Percentiles rank a stretch among this genome's conserved stretches.
phyloP scores from a whole-genome alignment of 2,113 vertebrate species.

The Corydoras sp. region DNA sequence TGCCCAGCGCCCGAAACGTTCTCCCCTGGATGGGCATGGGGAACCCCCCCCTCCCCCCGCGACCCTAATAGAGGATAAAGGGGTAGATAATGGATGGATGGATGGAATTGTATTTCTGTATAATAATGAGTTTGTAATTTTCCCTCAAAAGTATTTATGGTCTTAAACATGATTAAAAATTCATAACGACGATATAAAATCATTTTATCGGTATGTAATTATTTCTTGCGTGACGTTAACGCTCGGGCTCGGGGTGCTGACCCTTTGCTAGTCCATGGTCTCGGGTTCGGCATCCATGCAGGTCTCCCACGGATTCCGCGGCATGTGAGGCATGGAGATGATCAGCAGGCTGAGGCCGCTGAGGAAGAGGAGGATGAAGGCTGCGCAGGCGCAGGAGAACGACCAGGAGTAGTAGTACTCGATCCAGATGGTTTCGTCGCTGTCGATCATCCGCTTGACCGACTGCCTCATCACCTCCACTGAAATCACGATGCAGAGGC shows the following conservation, averaged over 20 bases:
- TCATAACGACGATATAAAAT: no score
- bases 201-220: no score
- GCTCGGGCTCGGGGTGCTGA: not conserved
- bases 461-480: constrained; percentile 96
- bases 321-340: constrained; percentile 93
- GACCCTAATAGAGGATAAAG: no score
- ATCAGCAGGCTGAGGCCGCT: constrained; percentile 81
- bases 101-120: no score
- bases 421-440: constrained; percentile 88
- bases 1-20: no score
- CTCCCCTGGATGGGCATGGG: no score
- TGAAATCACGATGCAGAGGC: constrained; percentile 90
- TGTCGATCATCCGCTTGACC: constrained; percentile 91
- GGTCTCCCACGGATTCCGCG: constrained; percentile 96
- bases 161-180: no score
- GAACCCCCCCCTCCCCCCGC: no score
- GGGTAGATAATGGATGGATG: no score
- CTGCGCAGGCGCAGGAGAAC: constrained; percentile 83
- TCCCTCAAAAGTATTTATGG: no score
- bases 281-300: constrained; percentile 96
- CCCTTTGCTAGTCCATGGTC: constrained; percentile 57
- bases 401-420: constrained; percentile 93
- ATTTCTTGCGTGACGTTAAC: not conserved
- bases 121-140: no score
- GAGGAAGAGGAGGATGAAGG: constrained; percentile 87